These are phyloP conservation scores for Rhamphomyia laevipes DNA, from an alignment of 2,888 invertebrate genomes.

Conservation along the genomic window DNA sequence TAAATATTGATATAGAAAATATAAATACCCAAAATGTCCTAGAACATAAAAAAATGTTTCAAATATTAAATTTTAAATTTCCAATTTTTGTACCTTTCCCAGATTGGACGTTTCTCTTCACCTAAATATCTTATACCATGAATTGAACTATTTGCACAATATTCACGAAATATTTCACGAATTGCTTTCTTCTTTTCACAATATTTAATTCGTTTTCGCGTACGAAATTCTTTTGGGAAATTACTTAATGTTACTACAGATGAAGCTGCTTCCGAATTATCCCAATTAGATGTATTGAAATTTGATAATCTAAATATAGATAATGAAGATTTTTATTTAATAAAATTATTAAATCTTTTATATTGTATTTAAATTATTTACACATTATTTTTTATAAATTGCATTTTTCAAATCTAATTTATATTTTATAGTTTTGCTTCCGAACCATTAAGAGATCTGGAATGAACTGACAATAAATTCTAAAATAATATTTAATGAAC, in stretches of 20 bases:
- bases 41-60: not conserved
- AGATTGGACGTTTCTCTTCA: conserved; percentile 43
- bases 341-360: no score
- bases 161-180: conserved; percentile 42
- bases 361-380: no score
- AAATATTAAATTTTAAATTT: not conserved
- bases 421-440: no score
- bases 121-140: conserved; percentile 53
- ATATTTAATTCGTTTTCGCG: not conserved
- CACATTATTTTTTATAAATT: no score
- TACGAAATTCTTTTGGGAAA: not conserved
- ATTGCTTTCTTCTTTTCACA: conserved; percentile 7
- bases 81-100: conserved; percentile 40
- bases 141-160: conserved; percentile 48
- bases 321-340: no score
- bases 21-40: conserved; percentile 26
- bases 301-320: no score
- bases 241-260: not conserved
- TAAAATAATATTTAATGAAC: no score
- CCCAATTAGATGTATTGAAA: not conserved
- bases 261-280: not conserved
- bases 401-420: no score
- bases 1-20: conserved; percentile 44
- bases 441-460: no score
- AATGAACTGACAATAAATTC: no score